Conservation (phyloP, 2,113 vertebrate genomes). For the Platichthys stellatus region DNA sequence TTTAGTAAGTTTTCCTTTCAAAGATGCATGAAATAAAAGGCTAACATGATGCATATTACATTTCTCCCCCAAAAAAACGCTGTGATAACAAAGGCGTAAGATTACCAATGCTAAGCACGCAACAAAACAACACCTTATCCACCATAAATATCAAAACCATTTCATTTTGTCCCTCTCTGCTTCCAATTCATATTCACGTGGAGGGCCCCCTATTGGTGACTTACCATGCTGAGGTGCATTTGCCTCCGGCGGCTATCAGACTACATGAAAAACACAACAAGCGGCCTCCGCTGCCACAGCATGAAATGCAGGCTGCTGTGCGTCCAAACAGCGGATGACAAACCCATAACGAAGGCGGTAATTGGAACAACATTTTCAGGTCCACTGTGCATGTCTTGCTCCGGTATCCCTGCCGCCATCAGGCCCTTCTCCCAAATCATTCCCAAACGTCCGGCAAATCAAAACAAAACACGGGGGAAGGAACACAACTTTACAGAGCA, state of each 20-base stretch:
- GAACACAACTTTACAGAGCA: conserved; percentile 72
- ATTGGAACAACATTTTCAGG: conserved; percentile 82
- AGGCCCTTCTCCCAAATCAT: conserved; percentile 78
- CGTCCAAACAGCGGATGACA: conserved; percentile 73
- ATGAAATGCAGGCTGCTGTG: conserved; percentile 74
- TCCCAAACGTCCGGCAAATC: conserved; percentile 81
- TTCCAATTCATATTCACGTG: conserved; percentile 36
- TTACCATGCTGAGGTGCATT: conserved; percentile 35
- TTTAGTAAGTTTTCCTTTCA: conserved; percentile 14
- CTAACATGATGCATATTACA: neutral
- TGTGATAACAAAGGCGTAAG: neutral
- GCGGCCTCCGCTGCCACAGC: conserved; percentile 64
- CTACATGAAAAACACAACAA: conserved; percentile 68
- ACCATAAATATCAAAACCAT: conserved; percentile 5
- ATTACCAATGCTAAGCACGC: neutral
- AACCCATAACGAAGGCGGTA: conserved; percentile 80
- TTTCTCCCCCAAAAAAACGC: conserved; percentile 23
- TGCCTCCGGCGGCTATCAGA: conserved; percentile 63
- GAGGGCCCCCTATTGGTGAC: conserved; percentile 54
- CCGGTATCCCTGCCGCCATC: conserved; percentile 72
- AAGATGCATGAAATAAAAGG: conserved; percentile 34
- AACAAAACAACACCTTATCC: conserved; percentile 9
- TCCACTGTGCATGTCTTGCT: conserved; percentile 67
- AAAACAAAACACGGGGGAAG: conserved; percentile 76
- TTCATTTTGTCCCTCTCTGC: neutral